Evolutionary conservation across 1,140 invertebrate species (phyloP), one percentile per base, ranked within the genome.

Genomic region (Harlomillsia oculata): DNA sequence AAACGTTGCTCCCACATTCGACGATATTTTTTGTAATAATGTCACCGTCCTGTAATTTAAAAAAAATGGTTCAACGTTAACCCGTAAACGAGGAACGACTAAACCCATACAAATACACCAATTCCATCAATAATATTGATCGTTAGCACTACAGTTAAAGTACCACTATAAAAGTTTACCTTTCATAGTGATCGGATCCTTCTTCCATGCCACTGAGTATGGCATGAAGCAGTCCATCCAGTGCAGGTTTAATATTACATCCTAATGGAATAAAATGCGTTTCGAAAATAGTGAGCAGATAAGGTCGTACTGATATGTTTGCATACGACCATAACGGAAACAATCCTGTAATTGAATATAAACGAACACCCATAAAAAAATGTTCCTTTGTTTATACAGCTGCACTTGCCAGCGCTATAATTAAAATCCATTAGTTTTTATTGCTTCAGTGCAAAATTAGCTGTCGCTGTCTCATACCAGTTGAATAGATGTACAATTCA

Each of bases 241-340:
- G 72, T 3, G 84, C 87, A 13, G 91, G 90, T 48, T 85, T 76
- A 18, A 96, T 73, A 62, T 83, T 77, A 62, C 82, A 79, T 29
- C 85, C 83, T 36, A 96, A 74, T 11, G 87, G 87, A 23, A 95
- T 80, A 76, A 96, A 91, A 72, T 93, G 89, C 16, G 80, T 87
- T 75, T 96, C 92, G 70, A 94, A 96, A 50, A 96, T 80, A n/a
- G 78, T 81, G 49, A 96, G 70, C 37, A 96, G 73, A 4, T 80
- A 76, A 11, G 88, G 87, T 66, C 89, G 81, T 8, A 92, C 88
- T 32, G 82, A 40, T 13, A 93, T 93, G 18, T 89, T 89, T 57
- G 90, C 88, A 77, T 93, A 82, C 9, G 84, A 81, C 60, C 96
- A 76, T 25, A 96, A 70, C 32, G 92, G 92, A 73, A 96, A 96